Evolutionary conservation across 2,797 vertebrate species (phyloP), one percentile per base, ranked within the genome.

Genomic region (Acrossocheilus fasciatus): DNA sequence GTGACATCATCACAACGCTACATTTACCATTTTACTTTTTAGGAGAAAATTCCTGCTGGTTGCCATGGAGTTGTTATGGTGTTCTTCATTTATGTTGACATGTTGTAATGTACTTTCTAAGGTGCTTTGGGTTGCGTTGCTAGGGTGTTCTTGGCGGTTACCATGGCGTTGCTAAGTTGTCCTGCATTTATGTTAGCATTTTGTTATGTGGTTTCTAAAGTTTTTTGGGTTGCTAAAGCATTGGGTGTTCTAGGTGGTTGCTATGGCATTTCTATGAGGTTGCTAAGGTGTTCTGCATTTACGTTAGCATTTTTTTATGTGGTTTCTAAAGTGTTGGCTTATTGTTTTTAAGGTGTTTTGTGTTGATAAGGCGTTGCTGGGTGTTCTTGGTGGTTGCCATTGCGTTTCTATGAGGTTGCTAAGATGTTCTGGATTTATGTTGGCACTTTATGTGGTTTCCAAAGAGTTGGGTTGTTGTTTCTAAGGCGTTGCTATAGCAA

Each of bases 1-100:
- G 66, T 62, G 6, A 70, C 45, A 83, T 68, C 64, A 80, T 77
- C 69, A 68, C 41, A n/a, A 69, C 23, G 30, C 52, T 36, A 12
- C 8, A 57, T 10, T 30, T 30, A 5, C 4, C 5, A 41, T 23
- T 18, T 69, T 4, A 69, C 66, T 34, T 34, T 17, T 69, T 18
- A 18, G 4, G 34, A 69, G 17, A 69, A 18, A 4, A 0, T 20
- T 20, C 3, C 2, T 36, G 15, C 9, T 9, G 66, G 34, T 39
- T 39, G 17, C 34, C 4, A 69, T 34, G 34, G 66, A 7, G 17
- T 14, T 30, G 26, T 12, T 66, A 66, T 26, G 62, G 11, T 30
- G 62, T 34, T 66, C 64, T 34, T 12, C 12, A 66, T 66, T 34
- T 30, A 15, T 34, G 30, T 3, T 66, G 30, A 6, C 11, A 10